These are phyloP conservation scores for Hydrozoanthus gracilis DNA, from an alignment of 92 coral and sea anemone species.

Conservation along the genomic window DNA sequence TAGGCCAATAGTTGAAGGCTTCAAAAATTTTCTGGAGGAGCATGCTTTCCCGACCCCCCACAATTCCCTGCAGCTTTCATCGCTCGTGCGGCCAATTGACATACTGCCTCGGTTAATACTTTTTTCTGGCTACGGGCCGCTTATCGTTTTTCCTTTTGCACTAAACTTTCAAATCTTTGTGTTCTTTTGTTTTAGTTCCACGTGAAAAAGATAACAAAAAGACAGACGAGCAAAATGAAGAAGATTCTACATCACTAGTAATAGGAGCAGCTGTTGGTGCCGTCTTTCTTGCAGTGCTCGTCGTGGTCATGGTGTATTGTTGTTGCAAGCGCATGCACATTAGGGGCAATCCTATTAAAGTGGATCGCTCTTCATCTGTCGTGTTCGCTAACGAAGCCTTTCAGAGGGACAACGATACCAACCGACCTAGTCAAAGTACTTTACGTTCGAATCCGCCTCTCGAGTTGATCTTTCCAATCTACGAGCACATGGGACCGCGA, in stretches of 20 bases:
- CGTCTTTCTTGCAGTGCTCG: background rate
- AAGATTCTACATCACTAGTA: background rate
- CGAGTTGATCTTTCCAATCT: background rate
- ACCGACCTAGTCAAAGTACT: background rate
- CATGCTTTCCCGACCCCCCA: too few species aligned
- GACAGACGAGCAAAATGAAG: background rate
- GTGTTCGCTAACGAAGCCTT: background rate
- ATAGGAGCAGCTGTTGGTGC: background rate
- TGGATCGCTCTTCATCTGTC: slow-evolving; percentile 1
- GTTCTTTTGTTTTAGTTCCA: background rate
- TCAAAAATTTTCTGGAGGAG: too few species aligned
- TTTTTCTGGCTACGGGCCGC: too few species aligned
- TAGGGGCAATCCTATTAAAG: background rate
- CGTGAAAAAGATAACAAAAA: background rate
- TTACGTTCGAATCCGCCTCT: background rate
- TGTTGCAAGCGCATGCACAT: background rate
- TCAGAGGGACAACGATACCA: background rate
- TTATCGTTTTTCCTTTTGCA: too few species aligned
- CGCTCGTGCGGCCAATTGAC: too few species aligned
- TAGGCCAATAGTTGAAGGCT: too few species aligned
- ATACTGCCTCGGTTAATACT: too few species aligned
- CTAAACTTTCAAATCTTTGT: too few species aligned
- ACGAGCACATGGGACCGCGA: slow-evolving; percentile 1
- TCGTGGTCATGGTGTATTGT: background rate
- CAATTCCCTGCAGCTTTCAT: too few species aligned